Percentiles rank a stretch among this genome's conserved stretches.
These are phyloP conservation scores for Pelusios castaneus DNA, from an alignment of 2,113 vertebrate species.

Conservation along the genomic window DNA sequence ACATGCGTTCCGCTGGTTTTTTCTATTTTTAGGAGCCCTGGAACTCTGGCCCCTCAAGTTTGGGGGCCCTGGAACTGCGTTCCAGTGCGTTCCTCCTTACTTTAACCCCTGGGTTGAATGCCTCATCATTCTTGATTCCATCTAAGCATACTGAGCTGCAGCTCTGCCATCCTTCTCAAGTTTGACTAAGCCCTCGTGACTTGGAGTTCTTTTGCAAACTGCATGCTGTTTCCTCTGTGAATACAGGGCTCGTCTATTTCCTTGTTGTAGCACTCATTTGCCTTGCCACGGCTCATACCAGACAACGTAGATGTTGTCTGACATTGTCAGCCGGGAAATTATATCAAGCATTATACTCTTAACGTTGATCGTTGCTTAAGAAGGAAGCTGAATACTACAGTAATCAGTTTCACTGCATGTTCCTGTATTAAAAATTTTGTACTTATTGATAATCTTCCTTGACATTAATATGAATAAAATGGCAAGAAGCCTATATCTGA, in stretches of 20 bases:
- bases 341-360: neutral
- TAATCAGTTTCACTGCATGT: slow-evolving; percentile 23
- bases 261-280: neutral
- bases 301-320: neutral
- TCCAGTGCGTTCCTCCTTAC: no score
- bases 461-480: slow-evolving; percentile 62
- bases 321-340: neutral
- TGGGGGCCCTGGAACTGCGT: no score
- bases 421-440: slow-evolving; percentile 41
- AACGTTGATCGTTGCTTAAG: neutral
- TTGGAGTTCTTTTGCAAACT: neutral
- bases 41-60: no score
- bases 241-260: neutral
- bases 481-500: slow-evolving; percentile 34
- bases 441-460: slow-evolving; percentile 48
- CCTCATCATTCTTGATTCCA: slow-evolving; percentile 61
- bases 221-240: neutral
- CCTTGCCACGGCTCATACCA: neutral
- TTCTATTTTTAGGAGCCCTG: no score
- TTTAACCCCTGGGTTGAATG: slow-evolving; percentile 55
- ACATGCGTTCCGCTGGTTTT: no score
- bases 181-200: neutral
- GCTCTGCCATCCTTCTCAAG: neutral
- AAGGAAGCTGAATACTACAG: slow-evolving; percentile 27
- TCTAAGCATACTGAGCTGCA: slow-evolving; percentile 14